Evolutionary conservation across 2,113 vertebrate genomes (phyloP), one percentile per base, ranked within the genome.

Genomic region (Ictidomys tridecemlineatus): DNA sequence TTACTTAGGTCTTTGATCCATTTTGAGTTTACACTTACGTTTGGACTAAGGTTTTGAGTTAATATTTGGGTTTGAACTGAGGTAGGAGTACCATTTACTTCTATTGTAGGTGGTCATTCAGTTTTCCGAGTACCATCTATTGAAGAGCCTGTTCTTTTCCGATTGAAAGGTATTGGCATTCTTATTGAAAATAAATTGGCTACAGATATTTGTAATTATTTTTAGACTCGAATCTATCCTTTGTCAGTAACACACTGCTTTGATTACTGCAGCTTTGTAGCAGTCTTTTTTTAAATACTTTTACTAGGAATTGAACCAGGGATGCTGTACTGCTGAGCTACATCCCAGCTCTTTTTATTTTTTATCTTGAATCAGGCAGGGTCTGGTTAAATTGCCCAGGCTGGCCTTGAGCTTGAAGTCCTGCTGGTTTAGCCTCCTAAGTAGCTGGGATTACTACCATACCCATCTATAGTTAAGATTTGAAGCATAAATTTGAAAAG

Each of bases 401-500:
- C 61, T 26, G 14, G 32, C 32, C 32, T 32, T 14, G 67, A 69
- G 32, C 67, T 34, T 32, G 61, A 69, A 11, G 28, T 69, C 67
- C 67, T 67, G 13, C 30, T 34, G 67, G 5, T 34, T 69, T 32
- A 16, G 67, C 32, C 32, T 69, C 67, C 32, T 14, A 34, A 69
- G 67, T 13, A 34, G 61, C 67, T 32, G 67, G 67, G 67, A 69
- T 69, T 69, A 69, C 67, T 34, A 8, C 32, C 67, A 69, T 16
- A 34, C 67, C 67, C 14, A 34, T 17, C 65, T 72, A 12, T 91
- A 89, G 58, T 63, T 80, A 76, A 67, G 28, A 76, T 91, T 85
- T 89, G 56, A 91, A 69, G 28, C 32, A 63, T 85, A 56, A 65
- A 11, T 92, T 80, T 94, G 69, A 78, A 69, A 89, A 89, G 37